These are phyloP conservation scores for Agapostemon virescens DNA, from an alignment of 2,888 invertebrate genomes.

Conservation along the genomic window DNA sequence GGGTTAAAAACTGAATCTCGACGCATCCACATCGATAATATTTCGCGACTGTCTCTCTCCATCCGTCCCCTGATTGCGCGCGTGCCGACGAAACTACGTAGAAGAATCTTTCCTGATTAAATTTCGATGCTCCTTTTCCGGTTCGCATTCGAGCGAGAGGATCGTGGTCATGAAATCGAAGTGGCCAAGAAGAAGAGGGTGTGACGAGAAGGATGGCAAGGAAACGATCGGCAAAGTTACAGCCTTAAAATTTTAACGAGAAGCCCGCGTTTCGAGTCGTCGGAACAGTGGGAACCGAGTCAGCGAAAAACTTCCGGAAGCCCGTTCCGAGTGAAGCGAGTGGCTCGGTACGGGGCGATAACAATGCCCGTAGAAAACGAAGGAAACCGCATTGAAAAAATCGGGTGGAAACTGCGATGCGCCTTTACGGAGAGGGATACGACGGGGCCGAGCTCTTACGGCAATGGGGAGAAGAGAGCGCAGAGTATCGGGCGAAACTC, in stretches of 20 bases:
- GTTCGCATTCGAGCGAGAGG: constrained; percentile 11
- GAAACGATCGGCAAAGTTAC: constrained; percentile 25
- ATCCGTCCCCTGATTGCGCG: not conserved
- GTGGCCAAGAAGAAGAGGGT: not conserved
- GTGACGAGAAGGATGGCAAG: not conserved
- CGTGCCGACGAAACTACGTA: not conserved
- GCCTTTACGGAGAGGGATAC: not conserved
- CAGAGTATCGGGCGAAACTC: constrained; percentile 26
- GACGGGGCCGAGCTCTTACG: not conserved
- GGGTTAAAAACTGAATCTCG: too few relatives aligned
- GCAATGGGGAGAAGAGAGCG: too few relatives aligned
- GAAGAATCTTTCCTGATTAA: constrained; percentile 9
- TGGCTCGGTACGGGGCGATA: not conserved
- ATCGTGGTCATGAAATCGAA: constrained; percentile 7
- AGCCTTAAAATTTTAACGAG: constrained; percentile 53
- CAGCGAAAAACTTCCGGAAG: constrained; percentile 42
- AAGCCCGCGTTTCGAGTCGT: constrained; percentile 28
- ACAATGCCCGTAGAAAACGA: not conserved
- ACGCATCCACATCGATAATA: not conserved
- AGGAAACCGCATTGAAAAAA: not conserved
- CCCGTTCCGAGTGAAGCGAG: not conserved
- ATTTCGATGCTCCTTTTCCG: constrained; percentile 1
- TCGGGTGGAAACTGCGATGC: not conserved
- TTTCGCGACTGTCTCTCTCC: not conserved
- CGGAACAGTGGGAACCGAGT: constrained; percentile 14